Base-by-base conservation (phyloP, 2,113 vertebrate species). In the Cettia cetti region DNA sequence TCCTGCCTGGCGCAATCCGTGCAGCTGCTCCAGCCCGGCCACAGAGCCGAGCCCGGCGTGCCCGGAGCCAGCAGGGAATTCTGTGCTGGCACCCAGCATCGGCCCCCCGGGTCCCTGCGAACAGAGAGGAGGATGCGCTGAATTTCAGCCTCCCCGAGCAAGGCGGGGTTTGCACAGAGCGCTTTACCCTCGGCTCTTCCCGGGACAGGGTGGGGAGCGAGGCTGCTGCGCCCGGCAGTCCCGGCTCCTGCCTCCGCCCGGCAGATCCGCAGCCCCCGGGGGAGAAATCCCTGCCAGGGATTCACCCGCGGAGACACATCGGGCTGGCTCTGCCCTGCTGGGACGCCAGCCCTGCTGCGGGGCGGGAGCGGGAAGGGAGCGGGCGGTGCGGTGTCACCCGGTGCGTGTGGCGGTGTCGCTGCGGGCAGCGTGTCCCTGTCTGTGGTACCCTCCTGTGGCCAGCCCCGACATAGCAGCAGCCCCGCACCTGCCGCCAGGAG, bases 401-500 rank as follows among this genome's bases (percentile, higher is more conserved):
- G 30, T 20, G 30, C 18, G 16, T 30, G 49, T 45, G 40, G 40
- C 44, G 11, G 27, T 28, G 26, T 5, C 26, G 26, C 9, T 53
- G 15, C 33, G 1, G 59, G 7, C 26, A 9, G 35, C 14, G 75
- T 53, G 86, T 85, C 74, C 4, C 92, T 21, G 96, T 13, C 92
- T 95, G 94, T 68, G 94, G 94, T 90, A 95, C 96, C 96, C 94
- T 42, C 95, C 88, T 86, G 95, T 88, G 96, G 95, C 89, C 90
- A 74, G 63, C 59, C 18, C 95, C 13, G 88, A 85, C 95, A 97
- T 74, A 77, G 94, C 96, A 95, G 3, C 6, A 10, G 27, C 71
- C 2, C 11, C 27, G 17, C 92, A 39, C 87, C 89, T 68, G 76
- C 45, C 9, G 4, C 13, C 4, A 0, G 16, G 2, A 1, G 1